A percentile compares a stretch with the other conserved stretches of the same genome.
Evolutionary conservation across 1,140 invertebrate genomes (phyloP).

Genomic region (Mamestra configurata): DNA sequence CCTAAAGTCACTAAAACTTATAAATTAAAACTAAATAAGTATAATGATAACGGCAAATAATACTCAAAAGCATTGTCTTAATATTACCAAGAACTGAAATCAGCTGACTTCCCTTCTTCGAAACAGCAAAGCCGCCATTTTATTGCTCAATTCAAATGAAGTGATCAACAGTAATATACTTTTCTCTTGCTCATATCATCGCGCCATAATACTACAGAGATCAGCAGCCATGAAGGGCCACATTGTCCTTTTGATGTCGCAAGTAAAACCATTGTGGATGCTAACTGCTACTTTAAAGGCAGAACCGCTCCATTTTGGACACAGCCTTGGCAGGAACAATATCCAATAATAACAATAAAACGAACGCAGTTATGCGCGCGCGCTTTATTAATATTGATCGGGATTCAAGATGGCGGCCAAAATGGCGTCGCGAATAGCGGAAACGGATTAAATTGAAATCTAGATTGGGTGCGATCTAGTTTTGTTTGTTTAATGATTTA

Average conservation of each 20-base stretch:
- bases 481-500: constrained; percentile 35
- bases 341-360: constrained; percentile 85
- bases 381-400: constrained; percentile 54
- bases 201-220: constrained; percentile 24
- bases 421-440: constrained; percentile 48
- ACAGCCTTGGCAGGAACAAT: constrained; percentile 78
- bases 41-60: background rate
- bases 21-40: background rate
- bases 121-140: background rate
- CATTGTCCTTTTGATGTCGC: constrained; percentile 33
- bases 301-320: constrained; percentile 71
- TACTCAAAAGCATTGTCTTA: background rate
- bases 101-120: background rate
- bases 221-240: constrained; percentile 24
- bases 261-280: constrained; percentile 29
- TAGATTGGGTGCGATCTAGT: constrained; percentile 43
- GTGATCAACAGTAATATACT: constrained; percentile 23
- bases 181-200: constrained; percentile 36
- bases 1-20: no score
- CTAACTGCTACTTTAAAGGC: constrained; percentile 47
- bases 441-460: constrained; percentile 53
- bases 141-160: constrained; percentile 29
- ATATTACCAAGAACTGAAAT: background rate
- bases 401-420: constrained; percentile 48
- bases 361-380: constrained; percentile 71